A percentile compares a stretch with the other conserved stretches of the same genome.
These are phyloP conservation scores for Leiothrix lutea DNA, from an alignment of 2,113 vertebrate genomes.

Conservation along the genomic window DNA sequence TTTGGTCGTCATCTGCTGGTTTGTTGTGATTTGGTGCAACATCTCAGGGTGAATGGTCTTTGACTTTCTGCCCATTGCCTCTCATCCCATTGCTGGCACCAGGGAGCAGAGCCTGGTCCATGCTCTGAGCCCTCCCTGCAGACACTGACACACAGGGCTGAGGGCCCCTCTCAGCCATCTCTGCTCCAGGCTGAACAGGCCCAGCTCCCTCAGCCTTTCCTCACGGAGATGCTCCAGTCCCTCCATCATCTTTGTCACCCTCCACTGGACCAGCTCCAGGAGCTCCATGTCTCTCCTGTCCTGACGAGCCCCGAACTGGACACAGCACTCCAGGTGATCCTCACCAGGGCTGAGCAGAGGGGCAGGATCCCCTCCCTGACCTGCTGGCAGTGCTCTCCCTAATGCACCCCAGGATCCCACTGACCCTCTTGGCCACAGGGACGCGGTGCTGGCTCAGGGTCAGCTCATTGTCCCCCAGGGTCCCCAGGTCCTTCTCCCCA, in stretches of 20 bases:
- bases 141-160: not conserved
- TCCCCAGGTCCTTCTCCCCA: not conserved
- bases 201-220: not conserved
- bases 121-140: not conserved
- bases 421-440: not conserved
- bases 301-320: fast-evolving
- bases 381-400: not conserved
- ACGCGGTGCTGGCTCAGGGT: not conserved
- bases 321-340: not conserved
- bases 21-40: not conserved
- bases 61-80: not conserved
- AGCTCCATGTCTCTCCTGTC: not conserved
- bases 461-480: not conserved
- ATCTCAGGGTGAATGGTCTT: fast-evolving
- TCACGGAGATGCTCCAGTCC: not conserved
- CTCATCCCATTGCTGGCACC: not conserved
- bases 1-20: not conserved
- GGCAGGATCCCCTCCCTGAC: not conserved
- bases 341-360: not conserved
- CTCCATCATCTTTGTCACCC: not conserved
- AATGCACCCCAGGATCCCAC: not conserved
- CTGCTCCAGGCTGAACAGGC: not conserved
- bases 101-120: not conserved
- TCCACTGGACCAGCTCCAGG: fast-evolving
- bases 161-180: not conserved